Percentiles rank a stretch among this genome's conserved stretches.
Conservation (phyloP, 2,888 invertebrate species). For the Nycteola revayana region DNA sequence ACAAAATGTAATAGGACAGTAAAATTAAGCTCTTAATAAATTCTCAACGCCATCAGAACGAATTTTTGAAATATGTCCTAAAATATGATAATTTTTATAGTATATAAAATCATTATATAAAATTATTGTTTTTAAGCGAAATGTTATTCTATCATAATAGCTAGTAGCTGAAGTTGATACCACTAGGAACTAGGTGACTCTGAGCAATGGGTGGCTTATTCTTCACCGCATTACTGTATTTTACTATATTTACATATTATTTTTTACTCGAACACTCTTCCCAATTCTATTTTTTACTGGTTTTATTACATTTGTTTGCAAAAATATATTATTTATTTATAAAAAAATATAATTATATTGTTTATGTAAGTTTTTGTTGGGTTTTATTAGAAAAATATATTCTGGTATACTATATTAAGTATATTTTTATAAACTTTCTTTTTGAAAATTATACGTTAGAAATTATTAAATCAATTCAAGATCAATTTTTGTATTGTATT, state of each 20-base stretch:
- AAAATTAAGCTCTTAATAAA: slow-evolving; percentile 6
- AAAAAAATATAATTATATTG: slow-evolving; percentile 25
- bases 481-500: too few relatives aligned
- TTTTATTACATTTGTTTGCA: slow-evolving; percentile 8
- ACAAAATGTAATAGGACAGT: too few relatives aligned
- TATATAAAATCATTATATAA: too few relatives aligned
- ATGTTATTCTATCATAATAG: background rate
- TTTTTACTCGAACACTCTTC: background rate
- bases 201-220: slow-evolving; percentile 20
- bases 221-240: background rate
- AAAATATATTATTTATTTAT: slow-evolving; percentile 30
- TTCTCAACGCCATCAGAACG: slow-evolving; percentile 8
- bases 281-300: background rate
- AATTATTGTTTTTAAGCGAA: too few relatives aligned
- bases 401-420: slow-evolving; percentile 2
- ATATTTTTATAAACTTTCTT: background rate
- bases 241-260: slow-evolving; percentile 2
- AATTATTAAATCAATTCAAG: too few relatives aligned
- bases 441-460: too few relatives aligned
- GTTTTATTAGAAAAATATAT: slow-evolving; percentile 43
- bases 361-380: slow-evolving; percentile 22
- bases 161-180: slow-evolving; percentile 11
- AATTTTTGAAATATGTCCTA: too few relatives aligned
- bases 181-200: slow-evolving; percentile 50
- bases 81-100: too few relatives aligned